These are phyloP conservation scores for Anolis sagrei DNA, from an alignment of 2,113 vertebrate species.

Conservation along the genomic window DNA sequence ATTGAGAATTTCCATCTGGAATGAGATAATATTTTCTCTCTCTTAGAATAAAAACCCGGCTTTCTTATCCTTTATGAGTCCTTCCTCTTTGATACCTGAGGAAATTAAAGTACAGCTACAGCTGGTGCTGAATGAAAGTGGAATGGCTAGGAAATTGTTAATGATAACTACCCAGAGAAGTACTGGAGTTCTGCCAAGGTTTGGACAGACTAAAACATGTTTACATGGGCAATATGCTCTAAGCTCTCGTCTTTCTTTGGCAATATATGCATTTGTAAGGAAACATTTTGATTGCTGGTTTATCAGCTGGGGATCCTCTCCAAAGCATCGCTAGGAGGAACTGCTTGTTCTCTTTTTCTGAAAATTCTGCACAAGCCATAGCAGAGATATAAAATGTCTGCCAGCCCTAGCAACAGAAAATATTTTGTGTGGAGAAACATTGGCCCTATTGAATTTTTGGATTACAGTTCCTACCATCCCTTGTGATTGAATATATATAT, in stretches of 20 bases:
- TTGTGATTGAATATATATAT: not conserved
- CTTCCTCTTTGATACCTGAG: constrained; percentile 2
- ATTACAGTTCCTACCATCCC: not conserved
- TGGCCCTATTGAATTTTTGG: not conserved
- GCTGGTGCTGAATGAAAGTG: constrained; percentile 21
- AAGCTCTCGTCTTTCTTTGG: constrained; percentile 2
- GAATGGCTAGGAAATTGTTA: constrained; percentile 18
- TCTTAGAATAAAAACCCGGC: not conserved
- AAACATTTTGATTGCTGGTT: constrained; percentile 16
- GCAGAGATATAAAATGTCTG: not conserved
- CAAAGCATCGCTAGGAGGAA: constrained; percentile 22
- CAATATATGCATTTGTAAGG: not conserved
- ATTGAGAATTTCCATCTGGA: not conserved
- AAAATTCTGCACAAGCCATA: not conserved
- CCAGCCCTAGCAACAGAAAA: not conserved
- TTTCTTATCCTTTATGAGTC: not conserved
- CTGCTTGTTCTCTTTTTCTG: constrained; percentile 21
- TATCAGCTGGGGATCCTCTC: constrained; percentile 15
- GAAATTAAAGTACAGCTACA: not conserved
- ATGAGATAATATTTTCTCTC: not conserved
- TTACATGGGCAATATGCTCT: constrained; percentile 15
- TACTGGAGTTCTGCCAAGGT: constrained; percentile 8
- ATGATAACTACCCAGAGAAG: not conserved
- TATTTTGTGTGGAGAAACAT: not conserved
- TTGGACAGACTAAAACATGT: constrained; percentile 17